These are phyloP conservation scores for Colletes collaris DNA, from an alignment of 2,888 invertebrate genomes.

Conservation along the genomic window DNA sequence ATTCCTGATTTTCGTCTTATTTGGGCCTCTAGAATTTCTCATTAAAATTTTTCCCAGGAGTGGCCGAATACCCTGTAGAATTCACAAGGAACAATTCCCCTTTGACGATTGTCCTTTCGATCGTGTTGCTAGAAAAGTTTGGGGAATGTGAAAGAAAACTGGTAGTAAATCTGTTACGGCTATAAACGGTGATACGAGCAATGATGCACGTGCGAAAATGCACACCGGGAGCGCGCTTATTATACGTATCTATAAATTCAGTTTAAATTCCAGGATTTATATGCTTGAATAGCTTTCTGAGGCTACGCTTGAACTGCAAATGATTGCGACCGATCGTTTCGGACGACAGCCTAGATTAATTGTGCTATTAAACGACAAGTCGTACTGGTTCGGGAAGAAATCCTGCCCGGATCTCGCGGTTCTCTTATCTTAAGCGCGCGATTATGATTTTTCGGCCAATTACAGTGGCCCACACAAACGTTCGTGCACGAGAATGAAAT, in stretches of 20 bases:
- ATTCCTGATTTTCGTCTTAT: no score
- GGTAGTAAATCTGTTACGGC: conserved; percentile 35
- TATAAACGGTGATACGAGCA: conserved; percentile 23
- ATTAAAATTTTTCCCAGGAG: no score
- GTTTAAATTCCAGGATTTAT: conserved; percentile 41
- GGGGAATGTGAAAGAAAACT: conserved; percentile 7
- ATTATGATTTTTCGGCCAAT: not conserved
- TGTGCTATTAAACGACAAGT: conserved; percentile 35
- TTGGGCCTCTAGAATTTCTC: no score
- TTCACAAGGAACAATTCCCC: not conserved
- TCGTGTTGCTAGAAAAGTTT: conserved; percentile 10
- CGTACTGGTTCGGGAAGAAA: not conserved
- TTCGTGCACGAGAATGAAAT: no score
- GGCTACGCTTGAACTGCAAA: conserved; percentile 11
- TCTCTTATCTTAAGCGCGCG: not conserved
- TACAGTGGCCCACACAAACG: no score
- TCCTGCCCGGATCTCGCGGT: not conserved
- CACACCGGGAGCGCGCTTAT: conserved; percentile 9
- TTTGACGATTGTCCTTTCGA: not conserved
- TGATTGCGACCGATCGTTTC: conserved; percentile 43
- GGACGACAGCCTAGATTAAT: conserved; percentile 41
- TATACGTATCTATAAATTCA: conserved; percentile 45
- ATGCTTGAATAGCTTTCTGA: not conserved
- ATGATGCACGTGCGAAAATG: conserved; percentile 12
- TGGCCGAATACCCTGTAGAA: no score